Percentiles rank a stretch among this genome's conserved stretches.
Evolutionary conservation across 2,113 vertebrate species (phyloP).

Genomic region (Pipra filicauda): DNA sequence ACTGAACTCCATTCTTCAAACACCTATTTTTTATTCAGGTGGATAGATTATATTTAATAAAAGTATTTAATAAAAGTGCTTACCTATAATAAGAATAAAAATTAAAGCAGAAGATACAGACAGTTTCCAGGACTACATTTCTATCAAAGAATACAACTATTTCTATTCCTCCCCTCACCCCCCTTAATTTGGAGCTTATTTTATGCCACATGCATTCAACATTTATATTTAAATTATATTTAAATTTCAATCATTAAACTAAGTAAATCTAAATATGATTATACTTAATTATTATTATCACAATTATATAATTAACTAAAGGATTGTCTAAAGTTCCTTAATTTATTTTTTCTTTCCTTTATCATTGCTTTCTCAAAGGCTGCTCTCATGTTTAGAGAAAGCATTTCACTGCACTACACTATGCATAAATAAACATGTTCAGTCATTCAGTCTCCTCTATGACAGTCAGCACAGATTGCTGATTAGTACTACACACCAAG

Average conservation of each 20-base stretch:
- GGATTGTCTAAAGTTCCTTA: background rate
- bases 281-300: background rate
- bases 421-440: conserved; percentile 24
- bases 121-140: background rate
- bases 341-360: background rate
- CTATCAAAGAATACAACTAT: background rate
- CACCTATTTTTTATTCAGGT: background rate
- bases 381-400: background rate
- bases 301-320: conserved; percentile 3
- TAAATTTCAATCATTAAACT: background rate
- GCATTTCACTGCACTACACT: background rate
- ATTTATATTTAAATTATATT: background rate
- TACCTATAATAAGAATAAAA: background rate
- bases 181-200: background rate
- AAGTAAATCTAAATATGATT: conserved; percentile 6
- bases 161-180: background rate
- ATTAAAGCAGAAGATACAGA: background rate
- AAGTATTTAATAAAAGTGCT: background rate
- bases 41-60: background rate
- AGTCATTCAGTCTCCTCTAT: background rate
- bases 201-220: background rate
- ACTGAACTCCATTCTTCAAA: background rate
- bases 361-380: background rate
- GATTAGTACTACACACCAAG: background rate
- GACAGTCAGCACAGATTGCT: conserved; percentile 9